Evolutionary conservation across 2,797 vertebrate species (phyloP), one percentile per base, ranked within the genome.

Genomic region (Australoheros facetus): DNA sequence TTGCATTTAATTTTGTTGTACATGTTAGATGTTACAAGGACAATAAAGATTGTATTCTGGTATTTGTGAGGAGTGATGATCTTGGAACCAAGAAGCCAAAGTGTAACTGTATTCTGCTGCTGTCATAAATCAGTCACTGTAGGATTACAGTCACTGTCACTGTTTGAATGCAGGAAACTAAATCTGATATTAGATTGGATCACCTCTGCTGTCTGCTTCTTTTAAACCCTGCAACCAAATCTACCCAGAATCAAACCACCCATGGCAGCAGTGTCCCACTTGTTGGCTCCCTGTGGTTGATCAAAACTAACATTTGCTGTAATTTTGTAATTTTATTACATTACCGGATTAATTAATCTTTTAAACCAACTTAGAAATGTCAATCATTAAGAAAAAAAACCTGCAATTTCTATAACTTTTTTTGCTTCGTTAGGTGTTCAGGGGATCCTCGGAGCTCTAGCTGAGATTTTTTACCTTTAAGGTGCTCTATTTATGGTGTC

Each of bases 401-500:
- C 37, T 26, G 19, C 3, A 19, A 48, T 66, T 23, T 66, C 30
- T 26, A 66, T 12, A 19, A 28, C 9, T 17, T 45, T n/a, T 48
- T n/a, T 69, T 69, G 45, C 14, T 48, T 13, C 2, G 10, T 16
- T 28, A 45, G 60, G 23, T 66, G 26, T 28, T 69, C 42, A 51
- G 62, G 4, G 19, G 48, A 62, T 69, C 74, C 60, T 83, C 17
- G 59, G 62, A 73, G 17, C 0, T 19, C 70, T 84, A 58, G 32
- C 73, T 85, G 42, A 69, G 17, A 51, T 51, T 51, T 51, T 30
- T 69, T 13, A 1, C 17, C 30, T n/a, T 51, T 69, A 69, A 69
- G 71, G 28, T 42, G 10, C 64, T 84, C 56, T 79, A 34, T 77
- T 85, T 56, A 59, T 73, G 54, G 62, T 82, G 82, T 80, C 73